A percentile compares a stretch with the other conserved stretches of the same genome.
Evolutionary conservation across 2,797 vertebrate species (phyloP).

Genomic region (Delichon dasypus): DNA sequence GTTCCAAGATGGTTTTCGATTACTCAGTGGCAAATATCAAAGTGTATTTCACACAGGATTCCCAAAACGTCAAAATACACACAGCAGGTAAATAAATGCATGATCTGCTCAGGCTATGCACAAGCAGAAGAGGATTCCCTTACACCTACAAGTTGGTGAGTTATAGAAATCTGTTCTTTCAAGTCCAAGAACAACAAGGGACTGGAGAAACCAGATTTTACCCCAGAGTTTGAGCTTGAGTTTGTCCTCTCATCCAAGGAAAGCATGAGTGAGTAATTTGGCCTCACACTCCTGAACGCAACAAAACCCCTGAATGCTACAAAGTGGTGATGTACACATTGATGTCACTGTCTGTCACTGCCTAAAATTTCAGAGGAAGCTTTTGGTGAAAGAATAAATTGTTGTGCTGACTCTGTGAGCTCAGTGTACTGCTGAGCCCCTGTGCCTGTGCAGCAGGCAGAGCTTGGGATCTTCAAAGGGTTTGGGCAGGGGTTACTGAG

Average conservation of each 20-base stretch:
- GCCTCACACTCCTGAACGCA: background rate
- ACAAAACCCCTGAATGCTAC: background rate
- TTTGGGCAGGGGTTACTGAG: background rate
- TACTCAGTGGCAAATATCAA: background rate
- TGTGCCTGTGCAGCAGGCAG: background rate
- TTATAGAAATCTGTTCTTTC: background rate
- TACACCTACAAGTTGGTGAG: background rate
- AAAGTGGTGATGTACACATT: background rate
- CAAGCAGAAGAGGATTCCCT: background rate
- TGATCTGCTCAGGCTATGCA: background rate
- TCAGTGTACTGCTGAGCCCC: fast-evolving
- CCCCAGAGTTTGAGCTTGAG: background rate
- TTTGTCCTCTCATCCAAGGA: background rate
- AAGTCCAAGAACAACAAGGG: background rate
- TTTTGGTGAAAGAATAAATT: background rate
- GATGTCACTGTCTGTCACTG: background rate
- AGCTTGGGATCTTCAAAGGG: background rate
- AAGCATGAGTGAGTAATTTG: fast-evolving
- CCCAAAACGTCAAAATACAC: background rate
- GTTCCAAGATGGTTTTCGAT: background rate
- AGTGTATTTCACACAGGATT: background rate
- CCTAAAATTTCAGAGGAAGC: background rate
- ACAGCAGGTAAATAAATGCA: background rate
- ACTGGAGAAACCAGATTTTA: background rate
- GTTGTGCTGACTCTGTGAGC: background rate